phyloP scores from a whole-genome alignment of 2,113 vertebrate species.

The Malurus cyaneus region DNA sequence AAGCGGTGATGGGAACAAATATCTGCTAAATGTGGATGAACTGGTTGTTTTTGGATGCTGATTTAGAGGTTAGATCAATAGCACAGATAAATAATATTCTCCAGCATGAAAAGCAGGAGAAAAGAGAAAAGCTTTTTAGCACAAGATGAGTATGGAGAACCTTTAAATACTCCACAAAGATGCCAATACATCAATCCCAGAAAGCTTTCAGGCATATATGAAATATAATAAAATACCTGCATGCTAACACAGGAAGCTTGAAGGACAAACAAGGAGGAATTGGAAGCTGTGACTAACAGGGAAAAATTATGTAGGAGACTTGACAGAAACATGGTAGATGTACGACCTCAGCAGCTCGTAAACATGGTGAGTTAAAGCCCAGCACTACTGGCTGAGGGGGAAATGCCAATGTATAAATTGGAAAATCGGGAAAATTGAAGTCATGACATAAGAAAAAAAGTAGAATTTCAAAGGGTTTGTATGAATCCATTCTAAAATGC shows the following conservation, averaged over 20 bases:
- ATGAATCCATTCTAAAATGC: neutral
- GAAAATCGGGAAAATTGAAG: neutral
- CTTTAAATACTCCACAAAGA: neutral
- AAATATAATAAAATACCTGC: constrained; percentile 31
- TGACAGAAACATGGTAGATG: constrained; percentile 3
- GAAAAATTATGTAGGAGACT: neutral
- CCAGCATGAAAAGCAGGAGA: neutral
- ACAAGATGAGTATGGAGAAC: neutral
- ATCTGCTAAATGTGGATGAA: neutral
- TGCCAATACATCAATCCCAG: neutral
- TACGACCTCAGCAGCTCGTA: neutral
- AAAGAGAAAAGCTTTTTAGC: neutral
- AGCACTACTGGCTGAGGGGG: neutral
- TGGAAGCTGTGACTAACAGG: constrained; percentile 20
- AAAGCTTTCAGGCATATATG: neutral
- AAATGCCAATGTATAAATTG: neutral
- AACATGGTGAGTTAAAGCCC: neutral
- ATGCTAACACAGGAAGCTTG: constrained; percentile 14
- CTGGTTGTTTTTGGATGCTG: fast-evolving
- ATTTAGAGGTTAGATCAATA: neutral
- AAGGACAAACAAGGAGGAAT: constrained; percentile 44
- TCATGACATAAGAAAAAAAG: neutral
- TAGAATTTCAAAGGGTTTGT: neutral
- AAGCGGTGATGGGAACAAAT: neutral
- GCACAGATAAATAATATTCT: neutral